Evolutionary conservation across 37 sponge, comb jelly and placozoan genomes (phyloP).

Genomic region (Mnemiopsis leidyi): DNA sequence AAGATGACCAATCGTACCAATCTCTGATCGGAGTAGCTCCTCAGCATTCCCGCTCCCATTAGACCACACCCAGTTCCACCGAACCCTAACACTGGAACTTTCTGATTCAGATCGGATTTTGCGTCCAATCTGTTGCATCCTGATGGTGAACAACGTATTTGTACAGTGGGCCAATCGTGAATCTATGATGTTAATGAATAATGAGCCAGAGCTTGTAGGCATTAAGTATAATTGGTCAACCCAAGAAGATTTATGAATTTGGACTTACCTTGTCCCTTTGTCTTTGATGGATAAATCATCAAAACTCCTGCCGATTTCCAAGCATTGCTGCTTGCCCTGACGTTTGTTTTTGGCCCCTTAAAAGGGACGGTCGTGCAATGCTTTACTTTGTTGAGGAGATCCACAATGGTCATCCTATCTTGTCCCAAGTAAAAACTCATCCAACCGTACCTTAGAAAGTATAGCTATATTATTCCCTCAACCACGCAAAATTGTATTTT

Average conservation of each 20-base stretch:
- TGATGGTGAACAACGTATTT: too few species aligned
- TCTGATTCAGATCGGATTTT: not conserved
- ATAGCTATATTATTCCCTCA: too few species aligned
- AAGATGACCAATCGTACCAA: not conserved
- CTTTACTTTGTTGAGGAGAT: not conserved
- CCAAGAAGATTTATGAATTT: too few species aligned
- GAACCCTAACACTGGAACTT: conserved; percentile 7
- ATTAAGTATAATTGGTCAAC: too few species aligned
- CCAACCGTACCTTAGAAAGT: conserved; percentile 6
- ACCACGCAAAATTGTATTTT: too few species aligned
- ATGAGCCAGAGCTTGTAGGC: too few species aligned
- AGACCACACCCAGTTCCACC: conserved; percentile 54
- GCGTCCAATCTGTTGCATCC: not conserved
- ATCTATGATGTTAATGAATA: too few species aligned
- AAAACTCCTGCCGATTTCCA: conserved; percentile 2
- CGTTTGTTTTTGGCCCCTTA: not conserved
- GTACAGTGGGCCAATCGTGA: too few species aligned
- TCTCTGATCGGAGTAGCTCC: not conserved
- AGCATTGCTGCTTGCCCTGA: not conserved
- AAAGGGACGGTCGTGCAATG: not conserved
- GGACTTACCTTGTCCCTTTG: not conserved
- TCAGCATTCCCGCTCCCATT: conserved; percentile 55
- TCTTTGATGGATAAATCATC: not conserved
- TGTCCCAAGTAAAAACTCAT: conserved; percentile 30
- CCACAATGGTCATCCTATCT: not conserved